Evolutionary conservation across 2,797 vertebrate genomes (phyloP).

Genomic region (Aphelocoma californica): DNA sequence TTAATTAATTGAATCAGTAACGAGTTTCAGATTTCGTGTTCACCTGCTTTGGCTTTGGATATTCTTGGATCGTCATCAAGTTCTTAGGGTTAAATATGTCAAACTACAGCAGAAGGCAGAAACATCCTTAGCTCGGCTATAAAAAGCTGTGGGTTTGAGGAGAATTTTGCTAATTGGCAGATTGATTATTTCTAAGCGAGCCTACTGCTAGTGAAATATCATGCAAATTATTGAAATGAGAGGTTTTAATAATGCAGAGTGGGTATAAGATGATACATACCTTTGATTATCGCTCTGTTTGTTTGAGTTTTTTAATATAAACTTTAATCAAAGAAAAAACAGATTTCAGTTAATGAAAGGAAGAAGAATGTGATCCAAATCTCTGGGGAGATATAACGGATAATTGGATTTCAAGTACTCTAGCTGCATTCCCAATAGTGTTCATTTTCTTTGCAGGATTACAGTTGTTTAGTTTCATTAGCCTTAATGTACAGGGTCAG

Average conservation of each 20-base stretch:
- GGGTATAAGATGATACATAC: neutral
- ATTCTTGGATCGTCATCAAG: neutral
- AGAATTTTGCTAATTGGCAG: neutral
- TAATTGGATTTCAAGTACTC: slow-evolving; percentile 69
- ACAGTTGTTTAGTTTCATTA: slow-evolving; percentile 58
- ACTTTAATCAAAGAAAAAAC: slow-evolving; percentile 50
- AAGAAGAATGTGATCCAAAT: slow-evolving; percentile 3
- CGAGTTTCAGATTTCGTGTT: neutral
- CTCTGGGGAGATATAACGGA: slow-evolving; percentile 25
- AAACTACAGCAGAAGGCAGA: neutral
- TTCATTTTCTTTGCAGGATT: slow-evolving; percentile 52
- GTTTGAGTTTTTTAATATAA: slow-evolving; percentile 30
- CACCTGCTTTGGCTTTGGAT: neutral
- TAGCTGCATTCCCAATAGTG: slow-evolving; percentile 24
- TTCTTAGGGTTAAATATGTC: neutral
- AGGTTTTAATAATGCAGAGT: slow-evolving; percentile 35
- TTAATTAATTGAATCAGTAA: neutral
- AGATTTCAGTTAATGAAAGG: slow-evolving; percentile 49
- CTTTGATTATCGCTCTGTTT: slow-evolving; percentile 13
- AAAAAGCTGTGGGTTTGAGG: neutral
- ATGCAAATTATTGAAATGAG: neutral
- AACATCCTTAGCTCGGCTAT: neutral
- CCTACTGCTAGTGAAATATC: neutral
- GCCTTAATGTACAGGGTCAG: slow-evolving; percentile 38
- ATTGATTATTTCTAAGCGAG: neutral